Percentiles rank a stretch among this genome's conserved stretches.
Evolutionary conservation across 2,113 vertebrate genomes (phyloP).

Genomic region (Boleophthalmus pectinirostris): DNA sequence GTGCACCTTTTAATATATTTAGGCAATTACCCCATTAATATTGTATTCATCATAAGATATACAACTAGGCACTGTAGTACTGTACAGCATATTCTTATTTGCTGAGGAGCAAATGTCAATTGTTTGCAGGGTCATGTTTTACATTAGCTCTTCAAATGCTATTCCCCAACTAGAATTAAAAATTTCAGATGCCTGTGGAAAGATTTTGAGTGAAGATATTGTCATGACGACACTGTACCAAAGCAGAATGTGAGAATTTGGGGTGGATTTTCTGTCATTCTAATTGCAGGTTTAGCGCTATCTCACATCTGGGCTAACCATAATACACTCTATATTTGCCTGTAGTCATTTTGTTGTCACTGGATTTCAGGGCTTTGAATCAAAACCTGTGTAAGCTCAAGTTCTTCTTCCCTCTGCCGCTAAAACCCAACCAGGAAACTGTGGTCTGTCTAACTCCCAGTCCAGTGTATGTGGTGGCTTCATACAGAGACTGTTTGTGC

Average conservation of each 20-base stretch:
- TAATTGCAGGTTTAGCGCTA: conserved; percentile 44
- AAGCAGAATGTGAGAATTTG: conserved; percentile 46
- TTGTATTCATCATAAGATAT: too few species aligned
- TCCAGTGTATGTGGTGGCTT: conserved; percentile 31
- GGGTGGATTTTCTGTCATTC: conserved; percentile 30
- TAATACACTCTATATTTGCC: conserved; percentile 39
- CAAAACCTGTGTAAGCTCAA: conserved; percentile 27
- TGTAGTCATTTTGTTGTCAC: conserved; percentile 48
- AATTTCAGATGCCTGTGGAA: not conserved
- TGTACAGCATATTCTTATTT: not conserved
- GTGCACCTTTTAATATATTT: too few species aligned
- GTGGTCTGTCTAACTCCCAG: conserved; percentile 56
- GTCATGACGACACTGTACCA: conserved; percentile 36
- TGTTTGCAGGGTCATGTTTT: not conserved
- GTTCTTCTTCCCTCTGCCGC: conserved; percentile 34
- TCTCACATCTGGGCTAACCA: conserved; percentile 26
- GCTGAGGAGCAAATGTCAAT: not conserved
- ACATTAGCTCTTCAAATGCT: not conserved
- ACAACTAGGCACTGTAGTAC: too few species aligned
- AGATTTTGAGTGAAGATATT: not conserved
- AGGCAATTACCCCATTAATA: too few species aligned
- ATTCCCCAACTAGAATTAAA: not conserved
- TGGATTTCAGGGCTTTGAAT: conserved; percentile 47
- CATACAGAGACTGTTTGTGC: conserved; percentile 23
- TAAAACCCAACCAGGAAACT: conserved; percentile 62